Percentiles rank a stretch among this genome's conserved stretches.
Evolutionary conservation across 2,113 vertebrate genomes (phyloP).

Genomic region (Thermophis baileyi): DNA sequence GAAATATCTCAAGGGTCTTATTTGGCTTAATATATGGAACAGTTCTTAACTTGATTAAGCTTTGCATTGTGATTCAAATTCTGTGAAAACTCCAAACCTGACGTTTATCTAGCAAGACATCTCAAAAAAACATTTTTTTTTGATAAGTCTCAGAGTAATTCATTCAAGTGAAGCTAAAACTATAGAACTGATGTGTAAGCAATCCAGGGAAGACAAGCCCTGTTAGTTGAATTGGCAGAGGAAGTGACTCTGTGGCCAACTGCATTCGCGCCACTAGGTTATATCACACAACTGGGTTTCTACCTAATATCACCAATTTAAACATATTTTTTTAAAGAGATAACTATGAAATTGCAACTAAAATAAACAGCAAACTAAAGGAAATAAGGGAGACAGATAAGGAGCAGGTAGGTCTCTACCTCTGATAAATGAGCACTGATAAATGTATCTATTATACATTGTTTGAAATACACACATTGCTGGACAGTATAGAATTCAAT

Average conservation of each 20-base stretch:
- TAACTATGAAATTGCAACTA: constrained; percentile 51
- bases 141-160: neutral
- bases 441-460: constrained; percentile 2
- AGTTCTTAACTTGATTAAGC: neutral
- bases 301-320: constrained; percentile 40
- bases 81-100: neutral
- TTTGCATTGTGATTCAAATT: neutral
- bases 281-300: constrained; percentile 32
- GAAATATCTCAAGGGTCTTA: neutral
- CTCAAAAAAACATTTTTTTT: neutral
- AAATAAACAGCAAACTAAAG: constrained; percentile 10
- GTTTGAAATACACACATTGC: constrained; percentile 46
- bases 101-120: neutral
- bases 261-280: constrained; percentile 34
- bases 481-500: constrained; percentile 14
- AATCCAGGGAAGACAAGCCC: constrained; percentile 4
- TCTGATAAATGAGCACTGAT: constrained; percentile 43
- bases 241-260: neutral
- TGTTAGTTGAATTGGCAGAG: neutral
- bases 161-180: neutral
- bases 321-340: constrained; percentile 46
- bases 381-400: constrained; percentile 45
- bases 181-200: neutral
- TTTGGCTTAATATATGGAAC: neutral
- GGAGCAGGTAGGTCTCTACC: constrained; percentile 45